These are phyloP conservation scores for Hoplostethus mediterraneus DNA, from an alignment of 2,797 vertebrate genomes.

Conservation along the genomic window DNA sequence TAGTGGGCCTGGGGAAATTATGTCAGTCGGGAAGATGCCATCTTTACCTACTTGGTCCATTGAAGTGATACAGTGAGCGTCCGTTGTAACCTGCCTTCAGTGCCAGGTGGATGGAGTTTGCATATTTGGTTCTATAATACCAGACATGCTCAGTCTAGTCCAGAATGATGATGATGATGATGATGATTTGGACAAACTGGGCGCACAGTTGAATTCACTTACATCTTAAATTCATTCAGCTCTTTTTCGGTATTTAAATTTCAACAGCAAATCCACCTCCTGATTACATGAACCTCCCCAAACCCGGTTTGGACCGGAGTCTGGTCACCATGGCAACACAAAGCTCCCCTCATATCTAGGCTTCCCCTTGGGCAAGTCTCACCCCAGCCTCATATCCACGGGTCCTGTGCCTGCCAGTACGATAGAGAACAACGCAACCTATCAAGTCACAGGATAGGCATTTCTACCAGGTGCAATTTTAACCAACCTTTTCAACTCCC, in stretches of 20 bases:
- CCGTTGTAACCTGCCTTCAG: background rate
- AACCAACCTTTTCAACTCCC: constrained; percentile 32
- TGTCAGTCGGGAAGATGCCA: background rate
- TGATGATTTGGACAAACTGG: background rate
- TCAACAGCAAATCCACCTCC: background rate
- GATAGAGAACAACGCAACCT: constrained; percentile 41
- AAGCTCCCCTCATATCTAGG: constrained; percentile 14
- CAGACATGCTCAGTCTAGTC: background rate
- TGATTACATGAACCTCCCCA: constrained; percentile 5
- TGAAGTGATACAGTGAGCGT: background rate
- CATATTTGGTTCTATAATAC: background rate
- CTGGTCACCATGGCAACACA: constrained; percentile 51
- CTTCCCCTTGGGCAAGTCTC: constrained; percentile 1
- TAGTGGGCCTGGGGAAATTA: background rate
- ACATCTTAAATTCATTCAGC: constrained; percentile 5
- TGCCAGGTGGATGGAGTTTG: background rate
- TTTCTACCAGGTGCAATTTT: constrained; percentile 49
- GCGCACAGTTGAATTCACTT: background rate
- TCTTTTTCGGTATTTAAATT: background rate
- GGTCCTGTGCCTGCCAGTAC: constrained; percentile 19
- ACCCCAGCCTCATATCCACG: constrained; percentile 14
- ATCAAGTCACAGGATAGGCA: constrained; percentile 70
- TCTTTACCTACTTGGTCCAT: background rate
- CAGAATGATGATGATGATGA: background rate
- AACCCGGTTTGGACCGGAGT: constrained; percentile 32